A percentile compares a stretch with the other conserved stretches of the same genome.
Conservation (phyloP, 1,140 invertebrate species). For the Lepidurus couesii region DNA sequence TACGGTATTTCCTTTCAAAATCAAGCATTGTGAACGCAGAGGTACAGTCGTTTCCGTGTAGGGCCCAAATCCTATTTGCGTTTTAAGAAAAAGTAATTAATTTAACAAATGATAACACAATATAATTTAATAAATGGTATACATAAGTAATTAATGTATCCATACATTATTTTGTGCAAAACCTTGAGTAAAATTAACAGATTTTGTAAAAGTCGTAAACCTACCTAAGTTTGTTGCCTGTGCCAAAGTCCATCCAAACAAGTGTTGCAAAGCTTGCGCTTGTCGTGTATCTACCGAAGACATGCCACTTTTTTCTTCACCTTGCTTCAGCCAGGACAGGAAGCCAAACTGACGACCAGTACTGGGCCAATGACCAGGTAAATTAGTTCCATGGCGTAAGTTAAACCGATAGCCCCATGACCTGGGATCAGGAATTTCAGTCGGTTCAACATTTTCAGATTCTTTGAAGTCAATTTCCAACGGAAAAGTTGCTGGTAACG, state of each 20-base stretch:
- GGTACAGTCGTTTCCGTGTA: slow-evolving; percentile 84
- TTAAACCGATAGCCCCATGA: slow-evolving; percentile 50
- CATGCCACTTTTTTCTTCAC: slow-evolving; percentile 47
- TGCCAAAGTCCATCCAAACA: slow-evolving; percentile 69
- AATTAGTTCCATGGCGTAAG: slow-evolving; percentile 58
- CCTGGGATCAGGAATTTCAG: slow-evolving; percentile 54
- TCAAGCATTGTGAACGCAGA: slow-evolving; percentile 70
- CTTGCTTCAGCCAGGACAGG: slow-evolving; percentile 62
- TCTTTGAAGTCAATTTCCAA: slow-evolving; percentile 52
- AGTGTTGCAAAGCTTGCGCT: slow-evolving; percentile 64
- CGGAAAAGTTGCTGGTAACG: slow-evolving; percentile 57
- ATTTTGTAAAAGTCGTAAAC: not conserved
- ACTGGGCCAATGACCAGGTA: slow-evolving; percentile 75
- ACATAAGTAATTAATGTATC: slow-evolving; percentile 18
- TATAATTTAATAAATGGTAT: slow-evolving; percentile 23
- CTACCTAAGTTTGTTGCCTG: slow-evolving; percentile 75
- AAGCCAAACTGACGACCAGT: slow-evolving; percentile 64
- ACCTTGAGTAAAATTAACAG: not conserved
- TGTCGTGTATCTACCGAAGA: slow-evolving; percentile 51
- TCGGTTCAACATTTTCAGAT: slow-evolving; percentile 49
- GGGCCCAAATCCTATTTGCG: slow-evolving; percentile 70
- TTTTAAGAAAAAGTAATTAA: not conserved
- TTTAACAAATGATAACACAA: not conserved
- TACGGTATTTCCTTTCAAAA: slow-evolving; percentile 77
- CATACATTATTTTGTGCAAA: not conserved